Base-by-base conservation (phyloP, 2,113 vertebrate species). In the Dunckerocampus dactyliophorus region DNA sequence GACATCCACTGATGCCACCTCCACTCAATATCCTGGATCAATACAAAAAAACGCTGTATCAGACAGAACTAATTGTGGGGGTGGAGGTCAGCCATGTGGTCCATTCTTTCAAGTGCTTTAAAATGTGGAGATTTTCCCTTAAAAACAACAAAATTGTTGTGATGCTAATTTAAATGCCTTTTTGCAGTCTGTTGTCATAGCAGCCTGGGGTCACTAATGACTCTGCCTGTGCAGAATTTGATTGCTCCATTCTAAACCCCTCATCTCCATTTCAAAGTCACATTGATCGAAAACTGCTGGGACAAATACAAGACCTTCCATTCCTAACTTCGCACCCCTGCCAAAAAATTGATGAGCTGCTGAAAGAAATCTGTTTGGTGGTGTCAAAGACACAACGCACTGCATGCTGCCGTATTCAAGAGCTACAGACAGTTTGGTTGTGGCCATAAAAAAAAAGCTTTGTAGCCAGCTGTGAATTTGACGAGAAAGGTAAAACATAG, bases 61-160 rank as follows among this genome's bases (percentile, higher is more conserved):
- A 79, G 60, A 65, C 69, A 70, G 85, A 85, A 82, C 80, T 78
- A 85, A 88, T 83, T 79, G 78, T 60, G 48, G 62, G 71, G 76
- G 74, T 76, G 66, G 63, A 80, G 79, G 80, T 87, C 70, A 0
- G 73, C 63, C 65, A 47, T 63, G 72, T 76, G 64, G 37, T 57
- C 71, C 70, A 54, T 75, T 75, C 63, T 84, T 83, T 77, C 69
- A 72, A 82, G 69, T 70, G 76, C 65, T 78, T 77, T 51, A 65
- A 67, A 75, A 78, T 69, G 67, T 67, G 60, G 53, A 43, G 48
- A 6, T 56, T 56, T 11, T 24, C 10, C n/a, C n/a, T 20, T 56
- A 21, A 56, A 28, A 56, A 42, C 34, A 42, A 39, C 57, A 50
- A 59, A 66, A 72, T 59, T 22, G 63, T 72, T 79, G 65, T 43